phyloP scores from a whole-genome alignment of 2,888 invertebrate species.

The Thera britannica region DNA sequence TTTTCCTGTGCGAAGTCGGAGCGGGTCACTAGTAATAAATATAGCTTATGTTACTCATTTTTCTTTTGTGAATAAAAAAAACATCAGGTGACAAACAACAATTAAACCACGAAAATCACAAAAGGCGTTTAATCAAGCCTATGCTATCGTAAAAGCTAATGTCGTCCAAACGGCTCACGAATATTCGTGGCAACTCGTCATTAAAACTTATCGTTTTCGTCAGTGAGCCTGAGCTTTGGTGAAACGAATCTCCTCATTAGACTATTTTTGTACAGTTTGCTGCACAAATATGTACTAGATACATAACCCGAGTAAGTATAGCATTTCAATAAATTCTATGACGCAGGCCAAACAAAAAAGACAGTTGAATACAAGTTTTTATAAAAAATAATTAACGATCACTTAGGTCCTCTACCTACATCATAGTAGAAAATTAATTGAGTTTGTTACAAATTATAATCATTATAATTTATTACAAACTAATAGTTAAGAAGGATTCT shows the following conservation, averaged over 20 bases:
- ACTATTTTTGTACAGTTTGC: slow-evolving; percentile 4
- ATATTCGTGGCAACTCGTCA: slow-evolving; percentile 38
- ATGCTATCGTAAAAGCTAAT: slow-evolving; percentile 43
- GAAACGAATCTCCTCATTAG: slow-evolving; percentile 39
- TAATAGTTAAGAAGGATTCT: too few relatives aligned
- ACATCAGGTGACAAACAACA: slow-evolving; percentile 21
- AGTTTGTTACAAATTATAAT: too few relatives aligned
- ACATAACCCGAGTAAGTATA: neutral
- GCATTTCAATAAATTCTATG: too few relatives aligned
- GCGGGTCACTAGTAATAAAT: too few relatives aligned
- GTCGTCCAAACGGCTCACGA: slow-evolving; percentile 40
- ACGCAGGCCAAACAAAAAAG: too few relatives aligned
- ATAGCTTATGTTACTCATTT: too few relatives aligned
- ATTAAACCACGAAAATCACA: slow-evolving; percentile 35
- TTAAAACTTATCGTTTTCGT: slow-evolving; percentile 39
- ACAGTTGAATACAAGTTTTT: too few relatives aligned
- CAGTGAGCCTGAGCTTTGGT: slow-evolving; percentile 17
- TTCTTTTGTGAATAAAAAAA: slow-evolving; percentile 1
- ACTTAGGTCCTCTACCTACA: too few relatives aligned
- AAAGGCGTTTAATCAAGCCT: slow-evolving; percentile 40
- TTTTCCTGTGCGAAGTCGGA: too few relatives aligned
- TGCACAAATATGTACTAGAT: neutral
- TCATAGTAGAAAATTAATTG: too few relatives aligned
- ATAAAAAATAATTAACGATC: too few relatives aligned
- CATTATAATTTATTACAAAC: too few relatives aligned